A percentile compares a stretch with the other conserved stretches of the same genome.
Conservation (phyloP, 2,888 invertebrate genomes). For the Cantharis rustica region DNA sequence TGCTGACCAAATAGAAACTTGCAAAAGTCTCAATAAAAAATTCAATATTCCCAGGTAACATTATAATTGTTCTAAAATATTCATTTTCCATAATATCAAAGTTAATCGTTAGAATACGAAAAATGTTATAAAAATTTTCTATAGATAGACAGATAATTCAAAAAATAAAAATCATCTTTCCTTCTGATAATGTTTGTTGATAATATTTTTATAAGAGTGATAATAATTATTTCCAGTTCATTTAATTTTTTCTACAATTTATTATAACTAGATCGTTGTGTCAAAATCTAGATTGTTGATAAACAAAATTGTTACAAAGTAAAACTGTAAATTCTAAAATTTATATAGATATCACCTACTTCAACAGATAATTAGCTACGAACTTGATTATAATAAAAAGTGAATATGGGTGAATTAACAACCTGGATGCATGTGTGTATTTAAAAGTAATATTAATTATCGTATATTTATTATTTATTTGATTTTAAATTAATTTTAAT, state of each 20-base stretch:
- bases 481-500: neutral
- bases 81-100: too few relatives aligned
- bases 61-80: too few relatives aligned
- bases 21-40: too few relatives aligned
- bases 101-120: too few relatives aligned
- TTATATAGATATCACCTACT: neutral
- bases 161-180: neutral
- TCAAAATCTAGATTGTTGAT: neutral
- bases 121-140: too few relatives aligned
- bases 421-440: neutral
- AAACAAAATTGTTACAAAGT: neutral
- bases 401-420: neutral
- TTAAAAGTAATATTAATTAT: neutral
- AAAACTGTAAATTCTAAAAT: neutral
- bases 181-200: neutral
- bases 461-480: neutral
- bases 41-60: too few relatives aligned
- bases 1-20: too few relatives aligned
- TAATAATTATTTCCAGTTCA: neutral
- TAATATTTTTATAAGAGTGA: neutral
- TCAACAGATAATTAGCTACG: neutral
- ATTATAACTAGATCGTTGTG: neutral
- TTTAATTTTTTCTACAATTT: neutral
- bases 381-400: neutral
- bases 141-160: neutral